Evolutionary conservation across 2,888 invertebrate species (phyloP).

Genomic region (Margaritifera margaritifera): DNA sequence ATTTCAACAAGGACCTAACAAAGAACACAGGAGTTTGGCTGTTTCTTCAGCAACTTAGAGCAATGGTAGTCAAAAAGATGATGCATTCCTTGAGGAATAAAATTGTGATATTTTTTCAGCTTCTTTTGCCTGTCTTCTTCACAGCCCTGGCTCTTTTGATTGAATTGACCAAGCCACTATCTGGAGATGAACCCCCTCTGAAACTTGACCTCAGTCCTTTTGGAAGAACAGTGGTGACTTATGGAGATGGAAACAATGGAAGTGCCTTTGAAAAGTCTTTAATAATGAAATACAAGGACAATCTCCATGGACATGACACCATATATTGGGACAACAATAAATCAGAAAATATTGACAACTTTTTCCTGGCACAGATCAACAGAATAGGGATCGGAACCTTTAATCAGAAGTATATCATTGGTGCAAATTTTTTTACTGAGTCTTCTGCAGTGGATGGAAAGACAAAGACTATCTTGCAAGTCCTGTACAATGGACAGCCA

Average conservation of each 20-base stretch:
- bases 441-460: conserved; percentile 18
- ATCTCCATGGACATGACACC: conserved; percentile 20
- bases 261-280: neutral
- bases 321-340: neutral
- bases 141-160: conserved; percentile 79
- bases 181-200: conserved; percentile 76
- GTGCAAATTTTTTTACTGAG: conserved; percentile 42
- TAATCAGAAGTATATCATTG: conserved; percentile 69
- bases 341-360: conserved; percentile 10
- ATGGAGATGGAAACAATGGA: conserved; percentile 25
- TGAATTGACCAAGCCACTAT: conserved; percentile 73
- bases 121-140: conserved; percentile 81
- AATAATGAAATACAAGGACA: neutral
- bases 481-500: conserved; percentile 87
- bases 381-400: conserved; percentile 63
- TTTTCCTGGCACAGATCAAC: conserved; percentile 39
- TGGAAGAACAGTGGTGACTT: conserved; percentile 27
- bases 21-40: conserved; percentile 71
- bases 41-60: conserved; percentile 78
- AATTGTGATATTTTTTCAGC: conserved; percentile 75
- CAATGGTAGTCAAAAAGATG: conserved; percentile 80
- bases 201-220: conserved; percentile 75
- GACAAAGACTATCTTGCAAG: conserved; percentile 58
- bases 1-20: conserved; percentile 47
- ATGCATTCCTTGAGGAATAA: conserved; percentile 80